These are phyloP conservation scores for Oscheius sp. DNA, from an alignment of 2,888 invertebrate genomes.

Conservation along the genomic window DNA sequence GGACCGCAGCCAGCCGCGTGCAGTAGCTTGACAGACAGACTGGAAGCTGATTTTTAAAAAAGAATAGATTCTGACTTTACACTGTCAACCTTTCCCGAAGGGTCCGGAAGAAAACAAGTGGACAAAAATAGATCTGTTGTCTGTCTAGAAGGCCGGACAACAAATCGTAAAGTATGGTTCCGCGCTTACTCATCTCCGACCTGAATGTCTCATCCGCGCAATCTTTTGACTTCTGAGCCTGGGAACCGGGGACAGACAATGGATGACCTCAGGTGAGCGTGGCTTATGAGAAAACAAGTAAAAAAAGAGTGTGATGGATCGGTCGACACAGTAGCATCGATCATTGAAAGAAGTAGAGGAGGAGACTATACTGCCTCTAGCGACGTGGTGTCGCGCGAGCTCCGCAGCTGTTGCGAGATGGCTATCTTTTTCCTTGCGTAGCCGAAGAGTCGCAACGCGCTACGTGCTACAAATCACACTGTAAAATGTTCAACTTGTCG, in stretches of 20 bases:
- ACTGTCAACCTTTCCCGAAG: too few species aligned
- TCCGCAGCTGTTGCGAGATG: constrained; percentile 30
- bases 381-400: neutral
- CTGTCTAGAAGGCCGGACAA: too few species aligned
- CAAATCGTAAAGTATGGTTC: too few species aligned
- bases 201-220: too few species aligned
- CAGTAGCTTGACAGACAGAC: constrained; percentile 4
- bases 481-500: constrained; percentile 36
- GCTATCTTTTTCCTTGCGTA: constrained; percentile 11
- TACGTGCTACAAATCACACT: constrained; percentile 36
- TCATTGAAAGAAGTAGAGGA: neutral
- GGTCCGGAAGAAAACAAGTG: too few species aligned
- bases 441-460: constrained; percentile 13
- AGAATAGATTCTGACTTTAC: too few species aligned
- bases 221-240: too few species aligned
- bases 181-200: too few species aligned
- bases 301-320: constrained; percentile 21
- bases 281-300: neutral
- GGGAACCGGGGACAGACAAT: too few species aligned
- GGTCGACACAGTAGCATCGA: neutral
- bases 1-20: constrained; percentile 27
- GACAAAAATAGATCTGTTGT: too few species aligned
- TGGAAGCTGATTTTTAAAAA: too few species aligned
- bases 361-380: neutral
- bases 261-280: too few species aligned